Conservation (phyloP, 2,888 invertebrate species). For the Xanthia togata region DNA sequence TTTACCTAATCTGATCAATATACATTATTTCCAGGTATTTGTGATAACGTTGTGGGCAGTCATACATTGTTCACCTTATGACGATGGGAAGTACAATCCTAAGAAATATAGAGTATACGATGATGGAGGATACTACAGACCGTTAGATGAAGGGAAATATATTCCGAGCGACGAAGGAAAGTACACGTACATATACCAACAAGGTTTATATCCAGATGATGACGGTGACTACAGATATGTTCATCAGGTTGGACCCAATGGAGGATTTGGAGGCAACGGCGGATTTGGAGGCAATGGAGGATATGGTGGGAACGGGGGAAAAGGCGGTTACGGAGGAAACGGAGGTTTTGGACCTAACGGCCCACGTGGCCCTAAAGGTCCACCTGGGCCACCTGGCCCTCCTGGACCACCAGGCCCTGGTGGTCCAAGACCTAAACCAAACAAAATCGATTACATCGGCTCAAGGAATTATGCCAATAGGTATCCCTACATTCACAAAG, state of each 20-base stretch:
- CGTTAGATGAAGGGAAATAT: slow-evolving; percentile 88
- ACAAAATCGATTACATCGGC: slow-evolving; percentile 79
- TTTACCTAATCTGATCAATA: slow-evolving; percentile 31
- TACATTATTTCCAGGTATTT: slow-evolving; percentile 76
- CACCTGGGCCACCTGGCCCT: slow-evolving; percentile 58
- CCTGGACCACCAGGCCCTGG: slow-evolving; percentile 65
- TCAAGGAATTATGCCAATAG: slow-evolving; percentile 80
- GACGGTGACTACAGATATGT: slow-evolving; percentile 89
- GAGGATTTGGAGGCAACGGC: slow-evolving; percentile 76
- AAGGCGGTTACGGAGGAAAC: slow-evolving; percentile 63
- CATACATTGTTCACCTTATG: slow-evolving; percentile 76
- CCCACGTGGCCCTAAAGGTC: slow-evolving; percentile 59
- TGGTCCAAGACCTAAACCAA: slow-evolving; percentile 63
- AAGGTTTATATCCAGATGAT: slow-evolving; percentile 79
- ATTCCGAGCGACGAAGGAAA: slow-evolving; percentile 88
- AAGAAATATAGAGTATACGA: slow-evolving; percentile 78
- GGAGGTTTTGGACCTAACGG: slow-evolving; percentile 62
- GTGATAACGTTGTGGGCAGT: slow-evolving; percentile 73
- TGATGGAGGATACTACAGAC: slow-evolving; percentile 86
- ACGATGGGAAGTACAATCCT: slow-evolving; percentile 83
- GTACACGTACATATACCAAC: slow-evolving; percentile 86
- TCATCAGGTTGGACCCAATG: slow-evolving; percentile 82
- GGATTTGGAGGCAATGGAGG: slow-evolving; percentile 73
- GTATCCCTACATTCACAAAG: slow-evolving; percentile 82
- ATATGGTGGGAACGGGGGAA: slow-evolving; percentile 68